Percentiles rank a stretch among this genome's conserved stretches.
phyloP scores from a whole-genome alignment of 2,797 vertebrate species.

The Diplodus puntazzo region DNA sequence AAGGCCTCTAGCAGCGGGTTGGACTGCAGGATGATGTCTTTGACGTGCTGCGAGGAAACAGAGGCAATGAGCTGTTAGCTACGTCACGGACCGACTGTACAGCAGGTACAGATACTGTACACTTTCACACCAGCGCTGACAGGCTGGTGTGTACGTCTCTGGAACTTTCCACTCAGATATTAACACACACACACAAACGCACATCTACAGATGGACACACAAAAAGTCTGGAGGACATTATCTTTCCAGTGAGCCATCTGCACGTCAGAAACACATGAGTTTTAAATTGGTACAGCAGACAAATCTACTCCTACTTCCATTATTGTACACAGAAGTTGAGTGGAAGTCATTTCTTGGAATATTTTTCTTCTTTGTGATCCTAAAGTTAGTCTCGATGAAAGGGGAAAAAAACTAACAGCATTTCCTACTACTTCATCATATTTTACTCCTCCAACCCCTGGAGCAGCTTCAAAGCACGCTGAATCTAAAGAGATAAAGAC shows the following conservation, averaged over 20 bases:
- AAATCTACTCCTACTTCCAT: slow-evolving; percentile 56
- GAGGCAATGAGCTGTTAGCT: slow-evolving; percentile 53
- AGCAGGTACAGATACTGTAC: slow-evolving; percentile 53
- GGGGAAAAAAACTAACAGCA: slow-evolving; percentile 17
- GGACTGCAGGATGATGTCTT: slow-evolving; percentile 99
- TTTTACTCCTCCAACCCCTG: not conserved
- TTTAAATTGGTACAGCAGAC: slow-evolving; percentile 74
- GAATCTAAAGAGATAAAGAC: not conserved
- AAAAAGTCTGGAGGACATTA: slow-evolving; percentile 76
- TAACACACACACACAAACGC: slow-evolving; percentile 26
- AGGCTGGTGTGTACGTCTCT: slow-evolving; percentile 39
- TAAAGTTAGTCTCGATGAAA: slow-evolving; percentile 46
- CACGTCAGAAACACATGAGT: slow-evolving; percentile 77
- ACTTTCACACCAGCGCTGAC: slow-evolving; percentile 47
- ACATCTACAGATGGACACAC: slow-evolving; percentile 49
- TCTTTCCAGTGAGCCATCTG: slow-evolving; percentile 72
- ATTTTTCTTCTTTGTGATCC: slow-evolving; percentile 17
- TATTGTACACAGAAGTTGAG: slow-evolving; percentile 57
- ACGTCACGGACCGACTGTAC: slow-evolving; percentile 42
- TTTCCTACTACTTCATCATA: slow-evolving; percentile 6
- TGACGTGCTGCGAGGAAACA: slow-evolving; percentile 90
- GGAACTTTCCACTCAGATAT: slow-evolving; percentile 71
- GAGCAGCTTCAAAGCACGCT: not conserved
- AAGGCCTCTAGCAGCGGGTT: slow-evolving; percentile 98
- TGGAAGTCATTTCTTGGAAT: slow-evolving; percentile 59